Conservation (phyloP, 92 coral and sea anemone species). For the Umimayanthus kanabou region DNA sequence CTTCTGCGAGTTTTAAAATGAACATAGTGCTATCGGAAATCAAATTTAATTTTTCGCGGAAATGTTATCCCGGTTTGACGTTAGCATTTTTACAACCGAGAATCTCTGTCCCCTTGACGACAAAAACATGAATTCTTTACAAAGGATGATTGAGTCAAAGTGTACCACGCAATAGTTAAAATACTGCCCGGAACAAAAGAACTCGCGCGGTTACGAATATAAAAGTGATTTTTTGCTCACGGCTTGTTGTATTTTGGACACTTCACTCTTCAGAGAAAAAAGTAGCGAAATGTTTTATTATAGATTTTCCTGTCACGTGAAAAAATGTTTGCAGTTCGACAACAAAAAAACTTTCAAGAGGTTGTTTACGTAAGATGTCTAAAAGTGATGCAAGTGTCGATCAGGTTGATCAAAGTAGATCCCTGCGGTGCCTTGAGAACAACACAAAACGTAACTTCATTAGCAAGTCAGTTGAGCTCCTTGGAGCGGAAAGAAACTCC, state of each 20-base stretch:
- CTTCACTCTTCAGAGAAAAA: background rate
- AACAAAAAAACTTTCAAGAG: slow-evolving; percentile 21
- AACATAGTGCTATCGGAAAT: background rate
- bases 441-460: slow-evolving; percentile 37
- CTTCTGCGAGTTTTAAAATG: background rate
- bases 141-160: background rate
- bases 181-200: background rate
- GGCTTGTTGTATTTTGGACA: background rate
- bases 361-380: slow-evolving; percentile 10
- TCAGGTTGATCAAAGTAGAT: background rate
- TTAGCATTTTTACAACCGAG: background rate
- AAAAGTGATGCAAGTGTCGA: slow-evolving; percentile 23
- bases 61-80: background rate
- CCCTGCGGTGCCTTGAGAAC: slow-evolving; percentile 25
- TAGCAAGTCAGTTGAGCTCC: slow-evolving; percentile 27
- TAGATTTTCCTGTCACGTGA: background rate
- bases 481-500: slow-evolving; percentile 25
- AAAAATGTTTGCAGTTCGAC: background rate
- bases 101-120: background rate
- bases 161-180: background rate
- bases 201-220: background rate
- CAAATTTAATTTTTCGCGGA: background rate
- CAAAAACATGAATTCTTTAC: background rate
- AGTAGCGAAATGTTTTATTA: background rate
- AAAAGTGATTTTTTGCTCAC: background rate